These are phyloP conservation scores for Orthosia cruda DNA, from an alignment of 2,888 invertebrate species.

Conservation along the genomic window DNA sequence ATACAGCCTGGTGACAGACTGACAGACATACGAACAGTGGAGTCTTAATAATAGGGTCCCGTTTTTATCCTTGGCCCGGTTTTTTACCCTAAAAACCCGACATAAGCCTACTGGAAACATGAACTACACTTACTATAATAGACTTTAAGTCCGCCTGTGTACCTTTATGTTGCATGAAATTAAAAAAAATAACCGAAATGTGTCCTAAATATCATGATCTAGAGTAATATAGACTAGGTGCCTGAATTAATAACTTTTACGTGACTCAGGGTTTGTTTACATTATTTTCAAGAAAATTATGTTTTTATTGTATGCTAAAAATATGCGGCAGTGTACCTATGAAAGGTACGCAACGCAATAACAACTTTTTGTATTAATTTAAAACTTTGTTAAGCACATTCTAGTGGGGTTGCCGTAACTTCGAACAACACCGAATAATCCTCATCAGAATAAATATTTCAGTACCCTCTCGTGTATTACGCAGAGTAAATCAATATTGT, in stretches of 20 bases:
- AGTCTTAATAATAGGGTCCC: too few relatives aligned
- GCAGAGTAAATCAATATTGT: conserved; percentile 62
- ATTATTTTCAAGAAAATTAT: neutral
- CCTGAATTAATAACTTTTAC: neutral
- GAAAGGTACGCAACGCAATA: neutral
- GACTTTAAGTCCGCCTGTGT: too few relatives aligned
- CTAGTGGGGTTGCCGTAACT: conserved; percentile 26
- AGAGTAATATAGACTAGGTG: neutral
- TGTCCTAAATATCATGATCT: neutral
- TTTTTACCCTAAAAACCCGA: too few relatives aligned
- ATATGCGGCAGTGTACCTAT: conserved; percentile 1
- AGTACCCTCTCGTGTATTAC: conserved; percentile 45
- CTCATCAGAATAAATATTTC: conserved; percentile 56
- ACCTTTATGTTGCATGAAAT: too few relatives aligned
- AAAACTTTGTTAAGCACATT: conserved; percentile 38
- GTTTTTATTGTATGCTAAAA: neutral
- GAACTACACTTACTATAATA: too few relatives aligned
- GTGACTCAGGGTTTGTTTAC: too few relatives aligned
- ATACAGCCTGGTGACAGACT: too few relatives aligned
- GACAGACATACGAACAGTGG: too few relatives aligned
- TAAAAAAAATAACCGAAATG: too few relatives aligned
- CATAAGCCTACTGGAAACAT: too few relatives aligned
- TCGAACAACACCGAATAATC: conserved; percentile 46
- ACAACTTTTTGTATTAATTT: conserved; percentile 18
- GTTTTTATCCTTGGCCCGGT: too few relatives aligned